These are phyloP conservation scores for Drosophila greeni DNA, from an alignment of 2,888 invertebrate species.

Conservation along the genomic window DNA sequence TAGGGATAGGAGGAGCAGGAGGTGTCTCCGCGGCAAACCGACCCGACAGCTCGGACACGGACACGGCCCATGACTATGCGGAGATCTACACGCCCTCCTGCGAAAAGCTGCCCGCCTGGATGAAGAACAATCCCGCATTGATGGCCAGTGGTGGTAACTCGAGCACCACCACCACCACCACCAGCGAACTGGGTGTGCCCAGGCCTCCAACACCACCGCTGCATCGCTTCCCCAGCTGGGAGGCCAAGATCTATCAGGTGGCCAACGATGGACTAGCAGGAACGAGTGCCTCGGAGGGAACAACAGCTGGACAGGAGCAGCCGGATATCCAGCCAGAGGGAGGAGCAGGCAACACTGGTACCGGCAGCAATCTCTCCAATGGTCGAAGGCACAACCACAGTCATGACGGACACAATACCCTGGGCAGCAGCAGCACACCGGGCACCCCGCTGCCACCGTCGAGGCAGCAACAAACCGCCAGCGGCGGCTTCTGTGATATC, in stretches of 20 bases:
- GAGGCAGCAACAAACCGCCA: conserved; percentile 79
- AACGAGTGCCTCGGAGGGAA: conserved; percentile 50
- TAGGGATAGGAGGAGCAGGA: neutral
- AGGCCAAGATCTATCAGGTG: conserved; percentile 96
- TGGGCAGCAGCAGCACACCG: conserved; percentile 61
- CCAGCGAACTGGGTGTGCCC: conserved; percentile 77
- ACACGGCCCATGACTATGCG: conserved; percentile 90
- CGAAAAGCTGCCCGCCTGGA: conserved; percentile 84
- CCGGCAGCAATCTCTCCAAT: conserved; percentile 58
- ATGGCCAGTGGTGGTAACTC: conserved; percentile 81
- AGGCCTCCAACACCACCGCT: conserved; percentile 93
- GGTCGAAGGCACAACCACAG: conserved; percentile 44
- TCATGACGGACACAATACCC: conserved; percentile 73
- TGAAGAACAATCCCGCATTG: conserved; percentile 79
- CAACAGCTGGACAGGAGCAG: conserved; percentile 57
- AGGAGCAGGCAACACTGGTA: conserved; percentile 37
- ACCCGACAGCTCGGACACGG: conserved; percentile 82
- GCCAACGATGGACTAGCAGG: conserved; percentile 81
- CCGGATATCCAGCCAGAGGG: conserved; percentile 59
- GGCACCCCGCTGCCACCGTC: conserved; percentile 77
- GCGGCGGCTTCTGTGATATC: conserved; percentile 92
- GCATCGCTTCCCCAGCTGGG: conserved; percentile 95
- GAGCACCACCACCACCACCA: conserved; percentile 79
- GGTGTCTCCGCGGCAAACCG: conserved; percentile 50
- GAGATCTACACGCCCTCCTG: conserved; percentile 96